Evolutionary conservation across 2,113 vertebrate genomes (phyloP).

Genomic region (Podarcis muralis): DNA sequence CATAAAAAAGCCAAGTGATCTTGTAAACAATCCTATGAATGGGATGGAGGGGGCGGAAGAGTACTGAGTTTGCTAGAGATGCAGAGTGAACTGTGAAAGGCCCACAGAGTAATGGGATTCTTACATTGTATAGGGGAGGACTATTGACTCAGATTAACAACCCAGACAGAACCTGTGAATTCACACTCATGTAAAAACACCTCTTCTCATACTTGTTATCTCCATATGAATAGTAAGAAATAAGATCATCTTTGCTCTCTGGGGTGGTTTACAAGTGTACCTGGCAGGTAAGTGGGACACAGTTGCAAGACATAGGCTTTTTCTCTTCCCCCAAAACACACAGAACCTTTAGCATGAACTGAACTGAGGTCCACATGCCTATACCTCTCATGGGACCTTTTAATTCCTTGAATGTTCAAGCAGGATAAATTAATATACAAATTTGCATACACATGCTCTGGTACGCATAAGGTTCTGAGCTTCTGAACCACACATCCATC

Average conservation of each 20-base stretch:
- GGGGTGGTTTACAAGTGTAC: not conserved
- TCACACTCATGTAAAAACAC: not conserved
- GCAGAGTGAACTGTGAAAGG: not conserved
- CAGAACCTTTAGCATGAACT: not conserved
- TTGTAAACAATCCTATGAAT: not conserved
- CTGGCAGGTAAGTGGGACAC: not conserved
- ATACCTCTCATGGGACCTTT: not conserved
- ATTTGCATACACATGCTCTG: not conserved
- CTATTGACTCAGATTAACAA: not conserved
- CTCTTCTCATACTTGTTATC: not conserved
- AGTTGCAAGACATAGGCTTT: too few species aligned
- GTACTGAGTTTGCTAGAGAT: not conserved
- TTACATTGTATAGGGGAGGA: not conserved
- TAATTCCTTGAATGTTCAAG: not conserved
- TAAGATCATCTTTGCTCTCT: not conserved
- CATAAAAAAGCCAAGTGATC: not conserved
- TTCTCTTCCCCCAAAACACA: not conserved
- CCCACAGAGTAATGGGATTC: not conserved
- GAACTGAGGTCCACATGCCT: too few species aligned
- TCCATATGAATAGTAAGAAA: not conserved
- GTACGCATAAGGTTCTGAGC: not conserved
- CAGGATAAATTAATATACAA: not conserved
- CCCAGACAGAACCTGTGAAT: not conserved
- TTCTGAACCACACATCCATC: not conserved
- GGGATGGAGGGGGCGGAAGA: not conserved